Evolutionary conservation across 2,888 invertebrate genomes (phyloP), one percentile per base, ranked within the genome.

Genomic region (Ichneumon xanthorius): DNA sequence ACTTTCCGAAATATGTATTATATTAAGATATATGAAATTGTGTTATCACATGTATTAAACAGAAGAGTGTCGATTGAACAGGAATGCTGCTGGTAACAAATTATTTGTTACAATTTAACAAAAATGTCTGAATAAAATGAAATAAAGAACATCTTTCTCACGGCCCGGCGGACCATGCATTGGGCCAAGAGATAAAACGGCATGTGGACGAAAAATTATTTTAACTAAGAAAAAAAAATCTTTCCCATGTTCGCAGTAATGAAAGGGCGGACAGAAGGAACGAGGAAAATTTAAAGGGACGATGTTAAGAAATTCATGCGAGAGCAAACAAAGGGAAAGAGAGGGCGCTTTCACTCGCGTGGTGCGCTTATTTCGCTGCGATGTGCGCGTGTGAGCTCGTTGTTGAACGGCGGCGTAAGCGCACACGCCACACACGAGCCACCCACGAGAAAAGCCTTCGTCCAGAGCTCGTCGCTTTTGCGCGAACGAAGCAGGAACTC

Each of bases 401-500:
- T 19, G 55, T 61, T 77, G 33, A 63, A 68, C 72, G 61, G 33
- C 72, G 67, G 72, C 40, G 26, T 55, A 65, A 45, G 50, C 50
- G 45, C 71, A 22, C 55, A 63, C 63, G 72, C 65, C 16, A 80
- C 37, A 63, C 48, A 65, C 71, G 40, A 45, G 6, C 61, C 16
- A 14, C 6, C 6, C 61, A 14, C 6, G n/a, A 61, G 70, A 71
- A 76, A 77, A 77, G 22, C 26, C 26, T 68, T 40, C 65, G 72
- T 37, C 53, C 71, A 65, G 26, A 65, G 37, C 55, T 76, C 71
- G 40, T 63, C 70, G 80, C 67, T 77, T 76, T 82, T 80, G 77
- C 73, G 55, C 85, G 75, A 78, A 75, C 80, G 82, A 75, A 84
- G 68, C 81, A 73, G 37, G 58, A 81, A 82, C 71, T 80, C 63